Conservation (phyloP, 2,888 invertebrate species). For the Drosophila formosana region DNA sequence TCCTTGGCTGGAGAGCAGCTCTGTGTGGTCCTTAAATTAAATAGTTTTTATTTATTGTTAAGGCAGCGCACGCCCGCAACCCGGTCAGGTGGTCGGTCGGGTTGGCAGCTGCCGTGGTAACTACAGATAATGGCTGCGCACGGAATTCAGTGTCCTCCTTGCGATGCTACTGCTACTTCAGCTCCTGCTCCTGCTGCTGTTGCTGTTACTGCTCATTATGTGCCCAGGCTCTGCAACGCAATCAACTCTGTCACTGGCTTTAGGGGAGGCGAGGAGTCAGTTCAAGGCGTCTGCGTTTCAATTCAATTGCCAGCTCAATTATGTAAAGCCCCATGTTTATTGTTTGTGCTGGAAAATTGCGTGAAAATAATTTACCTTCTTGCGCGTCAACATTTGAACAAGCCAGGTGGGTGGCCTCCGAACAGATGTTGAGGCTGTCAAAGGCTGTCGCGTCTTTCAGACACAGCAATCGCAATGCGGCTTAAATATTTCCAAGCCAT, state of each 20-base stretch:
- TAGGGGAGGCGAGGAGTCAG: conserved; percentile 21
- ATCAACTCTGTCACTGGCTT: conserved; percentile 48
- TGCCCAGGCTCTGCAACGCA: conserved; percentile 27
- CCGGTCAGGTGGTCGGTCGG: conserved; percentile 18
- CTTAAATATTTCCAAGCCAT: conserved; percentile 79
- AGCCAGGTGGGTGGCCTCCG: conserved; percentile 21
- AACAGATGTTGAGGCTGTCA: conserved; percentile 61
- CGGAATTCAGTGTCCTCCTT: conserved; percentile 44
- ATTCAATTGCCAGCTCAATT: conserved; percentile 75
- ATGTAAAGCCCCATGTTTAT: conserved; percentile 73
- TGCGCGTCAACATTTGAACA: conserved; percentile 68
- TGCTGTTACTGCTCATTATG: conserved; percentile 45
- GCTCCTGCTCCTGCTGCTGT: conserved; percentile 13
- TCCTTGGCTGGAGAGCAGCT: conserved; percentile 42
- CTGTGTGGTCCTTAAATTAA: conserved; percentile 75
- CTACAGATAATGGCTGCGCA: conserved; percentile 63
- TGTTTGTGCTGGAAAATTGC: conserved; percentile 72
- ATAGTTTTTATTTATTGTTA: conserved; percentile 82
- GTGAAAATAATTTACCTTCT: conserved; percentile 77
- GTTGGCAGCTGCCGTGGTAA: conserved; percentile 39
- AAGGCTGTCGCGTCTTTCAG: conserved; percentile 36
- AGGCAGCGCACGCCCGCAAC: conserved; percentile 49
- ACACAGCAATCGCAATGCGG: conserved; percentile 59
- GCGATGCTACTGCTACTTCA: background rate
- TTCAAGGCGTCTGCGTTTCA: conserved; percentile 48